Evolutionary conservation across 1,140 invertebrate genomes (phyloP), one percentile per base, ranked within the genome.

Genomic region (Bombus ignitus): DNA sequence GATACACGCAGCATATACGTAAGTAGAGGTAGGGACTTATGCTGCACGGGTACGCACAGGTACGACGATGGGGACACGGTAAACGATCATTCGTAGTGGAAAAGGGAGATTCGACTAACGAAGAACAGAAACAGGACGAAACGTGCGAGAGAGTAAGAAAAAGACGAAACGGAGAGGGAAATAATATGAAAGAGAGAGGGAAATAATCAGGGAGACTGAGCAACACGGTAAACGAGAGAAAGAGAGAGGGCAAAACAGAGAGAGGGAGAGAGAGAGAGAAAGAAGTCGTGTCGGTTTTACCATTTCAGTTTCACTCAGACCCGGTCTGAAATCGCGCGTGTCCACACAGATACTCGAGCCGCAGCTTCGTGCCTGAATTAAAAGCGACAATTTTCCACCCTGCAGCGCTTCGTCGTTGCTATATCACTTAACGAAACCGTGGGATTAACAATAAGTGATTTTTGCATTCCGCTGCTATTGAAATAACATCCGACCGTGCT

Each of bases 301-400:
- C 88, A 87, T 90, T 90, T 90, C 89, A 89, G 89, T 90, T 90
- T 90, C 88, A 89, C 89, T 90, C 47, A 82, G 78, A 70, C 81
- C 53, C 70, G 85, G 70, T n/a, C 85, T 89, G 89, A 87, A 90
- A 90, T 74, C 88, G 88, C 74, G 81, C 78, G 89, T 81, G 88
- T 89, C 81, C 74, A 81, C 80, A 65, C 39, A 44, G 76, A 78
- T 79, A 77, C 47, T 85, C 62, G 82, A 74, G 83, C 75, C 62
- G n/a, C 39, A 77, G 72, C 70, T 76, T 66, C 76, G 86, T 80
- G 59, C 47, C 47, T 57, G 79, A 85, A 75, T 70, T 81, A 70
- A 78, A 78, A 81, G 15, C 71, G 28, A 72, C 76, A 13, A 80
- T 80, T 71, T 62, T 32, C 25, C 47, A 22, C 13, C 37, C 22